Percentiles rank a stretch among this genome's conserved stretches.
Conservation (phyloP, 2,797 vertebrate species). For the Syncerus caffer region DNA sequence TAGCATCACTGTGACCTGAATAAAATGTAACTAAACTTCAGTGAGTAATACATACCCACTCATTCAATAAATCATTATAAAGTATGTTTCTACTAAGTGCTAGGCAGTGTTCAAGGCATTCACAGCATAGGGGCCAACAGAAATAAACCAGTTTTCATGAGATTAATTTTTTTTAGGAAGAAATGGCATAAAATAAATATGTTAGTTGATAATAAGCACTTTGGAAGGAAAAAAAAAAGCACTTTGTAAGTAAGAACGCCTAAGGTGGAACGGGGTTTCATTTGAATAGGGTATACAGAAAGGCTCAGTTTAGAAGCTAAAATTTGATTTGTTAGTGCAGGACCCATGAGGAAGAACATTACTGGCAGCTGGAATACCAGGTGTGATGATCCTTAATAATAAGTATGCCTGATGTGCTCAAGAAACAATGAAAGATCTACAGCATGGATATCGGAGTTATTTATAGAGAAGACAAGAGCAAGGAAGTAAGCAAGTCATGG, state of each 20-base stretch:
- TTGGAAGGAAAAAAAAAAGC: neutral
- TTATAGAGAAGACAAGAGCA: neutral
- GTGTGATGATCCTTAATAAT: neutral
- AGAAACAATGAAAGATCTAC: neutral
- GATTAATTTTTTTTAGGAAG: neutral
- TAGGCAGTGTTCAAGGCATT: neutral
- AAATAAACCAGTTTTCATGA: neutral
- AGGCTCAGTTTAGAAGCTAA: neutral
- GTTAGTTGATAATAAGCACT: neutral
- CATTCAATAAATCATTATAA: neutral
- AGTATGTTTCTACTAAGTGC: neutral
- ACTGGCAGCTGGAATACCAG: neutral
- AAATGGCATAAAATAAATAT: neutral
- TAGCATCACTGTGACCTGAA: neutral
- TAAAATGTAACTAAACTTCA: neutral
- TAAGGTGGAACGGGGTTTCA: neutral
- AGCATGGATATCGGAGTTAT: neutral
- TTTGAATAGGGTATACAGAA: neutral
- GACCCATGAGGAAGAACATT: neutral
- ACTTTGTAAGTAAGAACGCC: neutral
- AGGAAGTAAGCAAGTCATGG: neutral
- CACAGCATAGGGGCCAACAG: neutral
- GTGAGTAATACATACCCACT: neutral
- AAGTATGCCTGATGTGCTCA: neutral
- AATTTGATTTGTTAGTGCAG: neutral